phyloP scores from a whole-genome alignment of 2,888 invertebrate genomes.

The Cylindroiulus punctatus region DNA sequence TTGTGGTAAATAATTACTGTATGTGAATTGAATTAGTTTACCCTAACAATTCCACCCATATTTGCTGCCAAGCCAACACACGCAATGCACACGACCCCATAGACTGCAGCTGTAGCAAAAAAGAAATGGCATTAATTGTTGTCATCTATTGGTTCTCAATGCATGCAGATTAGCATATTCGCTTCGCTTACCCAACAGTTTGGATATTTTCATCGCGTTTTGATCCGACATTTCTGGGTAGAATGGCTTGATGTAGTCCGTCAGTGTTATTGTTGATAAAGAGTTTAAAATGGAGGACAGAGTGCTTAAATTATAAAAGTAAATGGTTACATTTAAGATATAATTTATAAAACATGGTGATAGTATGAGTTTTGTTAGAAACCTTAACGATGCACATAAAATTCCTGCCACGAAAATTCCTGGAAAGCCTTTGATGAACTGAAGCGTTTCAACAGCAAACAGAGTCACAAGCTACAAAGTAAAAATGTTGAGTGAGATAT shows the following conservation, averaged over 20 bases:
- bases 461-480: constrained; percentile 45
- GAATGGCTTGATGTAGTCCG: constrained; percentile 56
- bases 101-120: neutral
- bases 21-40: neutral
- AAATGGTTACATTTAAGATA: neutral
- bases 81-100: constrained; percentile 53
- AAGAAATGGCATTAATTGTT: neutral
- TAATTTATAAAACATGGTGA: neutral
- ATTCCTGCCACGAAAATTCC: constrained; percentile 55
- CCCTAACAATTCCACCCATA: constrained; percentile 55
- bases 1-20: neutral
- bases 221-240: constrained; percentile 50
- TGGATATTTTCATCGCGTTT: constrained; percentile 40
- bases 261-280: constrained; percentile 51
- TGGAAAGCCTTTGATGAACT: constrained; percentile 51
- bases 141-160: neutral
- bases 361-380: neutral
- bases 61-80: constrained; percentile 48
- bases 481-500: neutral
- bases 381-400: constrained; percentile 54
- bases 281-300: constrained; percentile 55
- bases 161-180: neutral
- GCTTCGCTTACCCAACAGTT: constrained; percentile 51
- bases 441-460: constrained; percentile 55
- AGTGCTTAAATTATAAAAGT: constrained; percentile 47